Evolutionary conservation across 2,888 invertebrate genomes (phyloP).

Genomic region (Calameuta pallipes): DNA sequence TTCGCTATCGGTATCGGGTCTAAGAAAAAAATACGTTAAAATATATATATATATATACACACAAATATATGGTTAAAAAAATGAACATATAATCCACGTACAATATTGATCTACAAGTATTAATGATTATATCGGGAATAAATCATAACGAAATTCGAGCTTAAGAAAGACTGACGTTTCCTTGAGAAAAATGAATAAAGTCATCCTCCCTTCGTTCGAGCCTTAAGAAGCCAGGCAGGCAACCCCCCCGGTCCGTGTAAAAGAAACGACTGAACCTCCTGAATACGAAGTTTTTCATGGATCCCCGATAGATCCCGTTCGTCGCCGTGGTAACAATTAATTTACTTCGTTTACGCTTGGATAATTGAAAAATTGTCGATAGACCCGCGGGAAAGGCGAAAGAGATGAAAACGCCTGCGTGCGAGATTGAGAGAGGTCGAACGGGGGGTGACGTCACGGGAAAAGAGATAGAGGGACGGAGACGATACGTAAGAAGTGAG

Average conservation of each 20-base stretch:
- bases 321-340: constrained; percentile 45
- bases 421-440: constrained; percentile 10
- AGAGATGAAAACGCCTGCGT: constrained; percentile 18
- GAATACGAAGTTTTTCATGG: no score
- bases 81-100: no score
- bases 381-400: constrained; percentile 26
- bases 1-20: no score
- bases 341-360: constrained; percentile 50
- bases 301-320: no score
- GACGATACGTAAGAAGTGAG: constrained; percentile 47
- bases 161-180: not conserved
- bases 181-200: not conserved
- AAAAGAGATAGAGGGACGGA: not conserved
- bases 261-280: no score
- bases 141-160: constrained; percentile 7
- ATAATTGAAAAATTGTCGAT: constrained; percentile 55
- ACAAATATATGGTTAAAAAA: not conserved
- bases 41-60: not conserved
- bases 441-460: not conserved
- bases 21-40: no score
- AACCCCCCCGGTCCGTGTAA: no score
- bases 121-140: no score
- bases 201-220: not conserved
- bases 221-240: no score
- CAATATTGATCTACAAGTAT: no score